Conservation (phyloP, 2,113 vertebrate species). For the Passer montanus region DNA sequence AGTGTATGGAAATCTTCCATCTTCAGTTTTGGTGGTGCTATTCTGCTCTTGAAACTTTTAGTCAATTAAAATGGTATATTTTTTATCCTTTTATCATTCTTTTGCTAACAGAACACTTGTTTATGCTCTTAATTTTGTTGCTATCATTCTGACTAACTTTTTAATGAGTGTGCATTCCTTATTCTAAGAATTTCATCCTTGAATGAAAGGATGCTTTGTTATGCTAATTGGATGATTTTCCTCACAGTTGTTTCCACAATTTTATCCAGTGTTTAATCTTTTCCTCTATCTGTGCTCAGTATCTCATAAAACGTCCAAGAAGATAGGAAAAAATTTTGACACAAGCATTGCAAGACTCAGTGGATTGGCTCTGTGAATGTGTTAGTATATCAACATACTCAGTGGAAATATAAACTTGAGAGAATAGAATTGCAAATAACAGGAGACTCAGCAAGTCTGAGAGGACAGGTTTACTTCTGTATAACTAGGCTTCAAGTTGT, state of each 20-base stretch:
- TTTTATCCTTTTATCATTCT: neutral
- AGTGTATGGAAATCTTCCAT: neutral
- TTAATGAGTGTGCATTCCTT: neutral
- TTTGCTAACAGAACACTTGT: neutral
- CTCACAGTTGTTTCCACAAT: neutral
- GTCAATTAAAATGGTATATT: neutral
- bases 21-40: neutral
- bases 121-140: neutral
- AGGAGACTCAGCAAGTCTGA: neutral
- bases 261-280: neutral
- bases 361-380: neutral
- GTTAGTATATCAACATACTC: neutral
- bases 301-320: neutral
- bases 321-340: neutral
- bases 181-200: neutral
- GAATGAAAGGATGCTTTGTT: neutral
- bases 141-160: neutral
- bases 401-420: neutral
- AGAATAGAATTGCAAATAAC: neutral
- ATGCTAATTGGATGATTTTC: neutral
- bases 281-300: neutral
- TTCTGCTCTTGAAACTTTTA: neutral
- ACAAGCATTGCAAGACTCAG: rapidly evolving
- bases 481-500: neutral
- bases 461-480: neutral